Evolutionary conservation across 2,888 invertebrate genomes (phyloP).

Genomic region (Perdita meconis): DNA sequence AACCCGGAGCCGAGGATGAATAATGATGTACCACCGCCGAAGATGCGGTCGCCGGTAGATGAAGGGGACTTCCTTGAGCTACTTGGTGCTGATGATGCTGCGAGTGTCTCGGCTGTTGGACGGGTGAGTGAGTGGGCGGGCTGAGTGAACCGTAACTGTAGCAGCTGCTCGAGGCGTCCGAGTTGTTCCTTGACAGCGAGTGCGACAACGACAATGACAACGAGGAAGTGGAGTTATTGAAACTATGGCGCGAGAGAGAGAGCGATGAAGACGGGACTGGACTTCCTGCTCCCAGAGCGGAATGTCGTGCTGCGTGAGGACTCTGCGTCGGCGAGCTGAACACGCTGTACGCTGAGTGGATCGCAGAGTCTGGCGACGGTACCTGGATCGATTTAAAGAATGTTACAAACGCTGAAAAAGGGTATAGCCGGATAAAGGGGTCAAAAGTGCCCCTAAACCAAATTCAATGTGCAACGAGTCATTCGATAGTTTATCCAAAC

Average conservation of each 20-base stretch:
- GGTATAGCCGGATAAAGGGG: no score
- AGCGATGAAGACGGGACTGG: slow-evolving; percentile 83
- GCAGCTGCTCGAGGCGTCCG: slow-evolving; percentile 95
- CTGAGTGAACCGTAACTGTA: slow-evolving; percentile 90
- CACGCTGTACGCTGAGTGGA: slow-evolving; percentile 94
- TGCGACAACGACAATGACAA: slow-evolving; percentile 89
- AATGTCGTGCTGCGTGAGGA: slow-evolving; percentile 93
- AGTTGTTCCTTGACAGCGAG: slow-evolving; percentile 94
- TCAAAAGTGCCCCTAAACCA: no score
- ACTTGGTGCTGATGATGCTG: slow-evolving; percentile 82
- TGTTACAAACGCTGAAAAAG: not conserved
- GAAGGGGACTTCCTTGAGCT: slow-evolving; percentile 84
- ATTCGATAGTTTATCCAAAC: no score
- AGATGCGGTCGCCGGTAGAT: slow-evolving; percentile 77
- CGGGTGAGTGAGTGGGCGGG: slow-evolving; percentile 93
- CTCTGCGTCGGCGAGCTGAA: slow-evolving; percentile 94
- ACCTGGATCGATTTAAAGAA: slow-evolving; percentile 62
- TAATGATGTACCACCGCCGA: slow-evolving; percentile 73
- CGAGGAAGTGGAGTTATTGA: slow-evolving; percentile 84
- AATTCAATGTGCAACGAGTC: no score
- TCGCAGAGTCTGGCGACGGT: slow-evolving; percentile 95
- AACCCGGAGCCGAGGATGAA: slow-evolving; percentile 70
- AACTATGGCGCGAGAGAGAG: slow-evolving; percentile 82
- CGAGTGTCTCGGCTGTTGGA: slow-evolving; percentile 86
- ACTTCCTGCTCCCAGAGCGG: slow-evolving; percentile 85